A percentile compares a stretch with the other conserved stretches of the same genome.
Conservation (phyloP, 1,140 invertebrate genomes). For the Cecropterus lyciades region DNA sequence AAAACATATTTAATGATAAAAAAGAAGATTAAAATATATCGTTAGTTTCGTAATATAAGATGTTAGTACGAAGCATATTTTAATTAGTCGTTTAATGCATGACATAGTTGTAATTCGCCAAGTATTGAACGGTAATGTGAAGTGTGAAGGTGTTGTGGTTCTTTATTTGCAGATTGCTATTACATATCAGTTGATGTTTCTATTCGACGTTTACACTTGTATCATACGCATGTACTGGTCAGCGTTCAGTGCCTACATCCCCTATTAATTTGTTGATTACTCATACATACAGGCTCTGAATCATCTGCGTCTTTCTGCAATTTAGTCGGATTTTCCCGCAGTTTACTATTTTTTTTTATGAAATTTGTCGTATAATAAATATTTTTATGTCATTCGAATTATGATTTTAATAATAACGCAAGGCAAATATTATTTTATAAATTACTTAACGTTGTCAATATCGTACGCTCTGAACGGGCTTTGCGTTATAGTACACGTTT, state of each 20-base stretch:
- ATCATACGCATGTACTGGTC: slow-evolving; percentile 7
- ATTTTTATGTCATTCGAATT: too few relatives aligned
- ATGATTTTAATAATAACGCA: too few relatives aligned
- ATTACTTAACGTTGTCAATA: too few relatives aligned
- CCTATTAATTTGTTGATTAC: neutral
- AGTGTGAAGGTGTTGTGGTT: slow-evolving; percentile 53
- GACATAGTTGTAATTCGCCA: slow-evolving; percentile 73
- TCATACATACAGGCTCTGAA: too few relatives aligned
- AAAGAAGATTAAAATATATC: slow-evolving; percentile 74
- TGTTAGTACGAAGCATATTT: slow-evolving; percentile 78
- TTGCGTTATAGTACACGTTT: too few relatives aligned
- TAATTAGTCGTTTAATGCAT: slow-evolving; percentile 81
- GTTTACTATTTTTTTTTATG: too few relatives aligned
- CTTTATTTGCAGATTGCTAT: slow-evolving; percentile 60
- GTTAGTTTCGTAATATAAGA: slow-evolving; percentile 76
- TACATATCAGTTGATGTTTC: slow-evolving; percentile 56
- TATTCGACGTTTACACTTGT: slow-evolving; percentile 16
- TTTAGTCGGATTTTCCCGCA: too few relatives aligned
- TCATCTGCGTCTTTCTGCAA: too few relatives aligned
- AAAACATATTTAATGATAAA: slow-evolving; percentile 68
- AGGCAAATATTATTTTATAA: too few relatives aligned
- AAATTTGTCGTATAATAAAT: too few relatives aligned
- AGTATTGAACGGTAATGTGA: slow-evolving; percentile 55
- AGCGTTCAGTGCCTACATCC: neutral
- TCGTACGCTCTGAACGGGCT: too few relatives aligned